Base-by-base conservation (phyloP, 2,797 vertebrate species). In the Karalla daura region DNA sequence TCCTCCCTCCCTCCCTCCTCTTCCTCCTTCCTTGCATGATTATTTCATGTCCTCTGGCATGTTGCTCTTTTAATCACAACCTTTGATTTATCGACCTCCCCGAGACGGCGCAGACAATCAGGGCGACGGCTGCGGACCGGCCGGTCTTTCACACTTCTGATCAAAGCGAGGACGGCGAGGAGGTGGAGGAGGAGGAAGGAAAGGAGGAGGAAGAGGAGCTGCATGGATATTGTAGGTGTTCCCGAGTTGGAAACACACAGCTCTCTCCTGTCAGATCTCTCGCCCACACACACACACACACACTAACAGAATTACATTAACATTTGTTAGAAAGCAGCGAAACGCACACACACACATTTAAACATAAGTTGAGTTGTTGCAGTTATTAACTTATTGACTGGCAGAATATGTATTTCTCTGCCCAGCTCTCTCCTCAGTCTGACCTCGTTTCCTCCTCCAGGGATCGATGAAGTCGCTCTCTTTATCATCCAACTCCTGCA, bases 11-110 rank as follows among this genome's bases (percentile, higher is more conserved):
- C 30, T 30, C 68, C 65, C 56, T 67, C 25, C 39, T 36, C 21
- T 24, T 30, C 25, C 39, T 36, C 21, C 30, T 30, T 70, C 65
- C 56, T 67, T 59, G 27, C 83, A 88, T 91, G 77, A 89, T 89
- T 93, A 85, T 90, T 89, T 88, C 80, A 92, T 91, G 80, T 76
- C 76, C 77, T 75, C 65, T 30, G 84, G 72, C 72, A 43, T 78
- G 66, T 72, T 78, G 47, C 69, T 85, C 76, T 81, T 90, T 91
- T 91, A 88, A 91, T 92, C 86, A 87, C 84, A 90, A 82, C 80
- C 80, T 87, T 88, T 89, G 83, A 92, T 90, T 86, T 86, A 85
- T 86, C 83, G 89, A 90, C 89, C 81, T 72, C 25, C 47, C 67
- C 61, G 74, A 80, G 60, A 80, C 45, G 58, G 41, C 7, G 18